These are phyloP conservation scores for Myotis lucifugus DNA, from an alignment of 2,113 vertebrate genomes.

Conservation along the genomic window DNA sequence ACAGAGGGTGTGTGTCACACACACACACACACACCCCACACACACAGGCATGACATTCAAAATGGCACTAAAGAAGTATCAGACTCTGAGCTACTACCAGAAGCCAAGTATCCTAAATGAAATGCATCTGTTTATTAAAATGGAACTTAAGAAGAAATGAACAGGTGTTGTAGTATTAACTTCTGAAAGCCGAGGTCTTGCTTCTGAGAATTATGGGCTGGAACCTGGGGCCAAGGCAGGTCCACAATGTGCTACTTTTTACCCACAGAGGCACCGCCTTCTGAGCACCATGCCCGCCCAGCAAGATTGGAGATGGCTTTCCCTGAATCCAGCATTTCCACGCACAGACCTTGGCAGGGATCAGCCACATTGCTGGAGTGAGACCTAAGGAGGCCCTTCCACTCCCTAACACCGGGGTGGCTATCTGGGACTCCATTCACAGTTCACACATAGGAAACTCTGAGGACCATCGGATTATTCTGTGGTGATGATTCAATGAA, in stretches of 20 bases:
- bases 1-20: fast-evolving
- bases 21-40: fast-evolving
- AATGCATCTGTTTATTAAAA: background rate
- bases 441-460: background rate
- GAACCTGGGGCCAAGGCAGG: background rate
- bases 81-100: background rate
- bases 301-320: background rate
- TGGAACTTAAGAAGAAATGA: background rate
- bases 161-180: background rate
- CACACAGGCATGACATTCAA: background rate
- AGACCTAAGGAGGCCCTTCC: background rate
- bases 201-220: conserved; percentile 16
- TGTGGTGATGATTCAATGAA: background rate
- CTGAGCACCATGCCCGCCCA: background rate
- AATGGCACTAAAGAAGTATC: background rate
- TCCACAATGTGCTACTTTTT: background rate
- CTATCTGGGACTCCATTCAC: background rate
- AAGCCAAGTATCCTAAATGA: background rate
- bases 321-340: too few relatives aligned
- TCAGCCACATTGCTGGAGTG: background rate
- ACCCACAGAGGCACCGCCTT: background rate
- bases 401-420: background rate
- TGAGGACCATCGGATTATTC: background rate
- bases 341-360: background rate
- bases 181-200: background rate